These are phyloP conservation scores for Koerneria pararmatus DNA, from an alignment of 2,888 invertebrate genomes.

Conservation along the genomic window DNA sequence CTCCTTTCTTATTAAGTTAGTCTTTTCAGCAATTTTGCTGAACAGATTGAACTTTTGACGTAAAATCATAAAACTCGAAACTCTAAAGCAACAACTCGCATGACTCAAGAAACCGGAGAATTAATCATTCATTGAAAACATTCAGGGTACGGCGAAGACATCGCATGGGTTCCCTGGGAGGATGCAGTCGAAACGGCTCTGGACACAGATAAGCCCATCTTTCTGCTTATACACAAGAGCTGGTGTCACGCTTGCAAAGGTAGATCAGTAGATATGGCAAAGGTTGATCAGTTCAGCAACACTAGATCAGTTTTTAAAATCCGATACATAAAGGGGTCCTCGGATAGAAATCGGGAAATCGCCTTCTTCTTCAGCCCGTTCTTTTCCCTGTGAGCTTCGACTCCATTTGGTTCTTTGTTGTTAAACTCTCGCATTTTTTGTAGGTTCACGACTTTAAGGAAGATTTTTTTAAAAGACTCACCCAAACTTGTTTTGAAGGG, in stretches of 20 bases:
- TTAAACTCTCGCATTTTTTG: too few species aligned
- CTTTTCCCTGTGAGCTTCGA: not conserved
- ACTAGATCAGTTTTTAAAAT: not conserved
- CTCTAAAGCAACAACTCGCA: too few species aligned
- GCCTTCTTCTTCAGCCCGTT: not conserved
- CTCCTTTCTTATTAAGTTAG: too few species aligned
- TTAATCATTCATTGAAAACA: not conserved
- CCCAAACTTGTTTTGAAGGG: too few species aligned
- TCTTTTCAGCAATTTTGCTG: too few species aligned
- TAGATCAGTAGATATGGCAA: conserved; percentile 23
- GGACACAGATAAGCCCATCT: conserved; percentile 60
- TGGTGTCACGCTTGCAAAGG: conserved; percentile 65
- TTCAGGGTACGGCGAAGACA: conserved; percentile 57
- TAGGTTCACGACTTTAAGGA: too few species aligned
- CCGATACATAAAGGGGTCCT: not conserved
- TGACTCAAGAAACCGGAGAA: not conserved
- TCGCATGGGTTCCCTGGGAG: conserved; percentile 59
- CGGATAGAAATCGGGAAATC: not conserved
- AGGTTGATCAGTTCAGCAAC: not conserved
- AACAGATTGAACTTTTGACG: too few species aligned
- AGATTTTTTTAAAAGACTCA: too few species aligned
- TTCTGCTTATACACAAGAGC: conserved; percentile 63
- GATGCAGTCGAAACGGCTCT: conserved; percentile 57
- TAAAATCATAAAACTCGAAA: too few species aligned
- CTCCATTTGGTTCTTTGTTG: too few species aligned